Conservation (phyloP, 1,140 invertebrate species). For the Conus ventricosus region DNA sequence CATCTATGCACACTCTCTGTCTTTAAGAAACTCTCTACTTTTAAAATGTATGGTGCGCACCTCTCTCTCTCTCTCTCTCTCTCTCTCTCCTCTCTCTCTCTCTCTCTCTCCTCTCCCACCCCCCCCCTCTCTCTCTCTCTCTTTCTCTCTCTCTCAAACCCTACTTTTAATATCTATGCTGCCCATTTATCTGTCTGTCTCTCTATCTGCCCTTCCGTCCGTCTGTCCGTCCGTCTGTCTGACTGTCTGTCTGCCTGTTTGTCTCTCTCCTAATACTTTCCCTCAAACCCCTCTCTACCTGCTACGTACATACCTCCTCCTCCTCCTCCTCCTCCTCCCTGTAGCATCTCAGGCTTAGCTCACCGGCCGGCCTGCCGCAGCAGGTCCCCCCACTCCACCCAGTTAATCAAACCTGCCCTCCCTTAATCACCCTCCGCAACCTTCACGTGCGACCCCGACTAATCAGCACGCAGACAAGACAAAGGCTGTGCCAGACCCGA, state of each 20-base stretch:
- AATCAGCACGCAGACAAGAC: slow-evolving; percentile 1
- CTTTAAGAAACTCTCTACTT: background rate
- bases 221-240: too few relatives aligned
- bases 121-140: background rate
- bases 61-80: too few relatives aligned
- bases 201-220: too few relatives aligned
- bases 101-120: background rate
- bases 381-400: background rate
- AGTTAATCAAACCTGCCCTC: background rate
- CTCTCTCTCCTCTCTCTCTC: background rate
- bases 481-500: background rate
- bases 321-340: too few relatives aligned
- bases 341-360: too few relatives aligned
- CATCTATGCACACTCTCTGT: background rate
- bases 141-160: background rate
- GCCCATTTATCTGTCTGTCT: too few relatives aligned
- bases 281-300: too few relatives aligned
- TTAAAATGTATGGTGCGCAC: too few relatives aligned
- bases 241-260: background rate
- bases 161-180: too few relatives aligned
- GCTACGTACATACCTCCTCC: too few relatives aligned
- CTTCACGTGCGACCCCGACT: slow-evolving; percentile 1
- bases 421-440: background rate
- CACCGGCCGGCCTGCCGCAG: too few relatives aligned
- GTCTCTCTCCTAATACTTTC: background rate